Conservation (phyloP, 2,113 vertebrate genomes). For the Eudyptes chrysolophus region DNA sequence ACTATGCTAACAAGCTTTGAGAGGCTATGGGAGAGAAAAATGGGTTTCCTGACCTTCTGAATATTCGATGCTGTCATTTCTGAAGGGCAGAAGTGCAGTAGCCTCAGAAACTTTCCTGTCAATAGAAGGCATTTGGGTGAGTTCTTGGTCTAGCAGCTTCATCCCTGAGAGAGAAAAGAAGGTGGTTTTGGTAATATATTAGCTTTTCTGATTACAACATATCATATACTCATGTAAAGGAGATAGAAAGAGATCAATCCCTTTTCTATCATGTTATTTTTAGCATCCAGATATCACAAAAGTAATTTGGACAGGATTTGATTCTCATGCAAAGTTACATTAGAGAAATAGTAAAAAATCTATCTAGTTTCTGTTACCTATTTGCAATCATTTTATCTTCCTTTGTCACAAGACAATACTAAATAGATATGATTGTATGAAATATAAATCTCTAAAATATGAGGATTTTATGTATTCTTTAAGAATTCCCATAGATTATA, state of each 20-base stretch:
- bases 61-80: not conserved
- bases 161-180: not conserved
- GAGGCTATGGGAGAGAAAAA: not conserved
- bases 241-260: not conserved
- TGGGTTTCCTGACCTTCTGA: not conserved
- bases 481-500: not conserved
- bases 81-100: not conserved
- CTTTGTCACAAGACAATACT: not conserved
- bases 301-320: constrained; percentile 15
- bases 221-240: not conserved
- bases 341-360: constrained; percentile 15
- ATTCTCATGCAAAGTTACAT: not conserved
- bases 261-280: not conserved
- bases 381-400: constrained; percentile 12
- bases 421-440: not conserved
- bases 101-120: not conserved
- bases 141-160: not conserved
- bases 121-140: not conserved
- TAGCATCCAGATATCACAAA: not conserved
- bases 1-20: not conserved
- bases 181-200: not conserved
- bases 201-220: not conserved
- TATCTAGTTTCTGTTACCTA: not conserved
- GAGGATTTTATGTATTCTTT: not conserved
- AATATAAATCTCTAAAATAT: constrained; percentile 1